Evolutionary conservation across 1,140 invertebrate species (phyloP).

Genomic region (Dryas iulia): DNA sequence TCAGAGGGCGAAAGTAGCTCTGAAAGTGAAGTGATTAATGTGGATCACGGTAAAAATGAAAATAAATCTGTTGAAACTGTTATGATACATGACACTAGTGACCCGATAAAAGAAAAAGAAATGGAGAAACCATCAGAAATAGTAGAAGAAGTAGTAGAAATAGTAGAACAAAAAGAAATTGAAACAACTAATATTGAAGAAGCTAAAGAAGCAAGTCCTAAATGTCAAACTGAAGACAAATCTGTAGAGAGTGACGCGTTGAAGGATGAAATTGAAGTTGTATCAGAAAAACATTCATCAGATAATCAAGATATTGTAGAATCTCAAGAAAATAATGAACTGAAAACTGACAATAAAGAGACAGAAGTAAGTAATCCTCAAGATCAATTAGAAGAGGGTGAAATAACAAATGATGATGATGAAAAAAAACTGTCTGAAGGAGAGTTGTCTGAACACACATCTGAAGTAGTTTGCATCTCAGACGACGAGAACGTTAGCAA

Average conservation of each 20-base stretch:
- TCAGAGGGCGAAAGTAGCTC: slow-evolving; percentile 42
- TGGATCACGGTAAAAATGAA: not conserved
- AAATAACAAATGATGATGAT: slow-evolving; percentile 30
- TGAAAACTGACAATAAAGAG: slow-evolving; percentile 6
- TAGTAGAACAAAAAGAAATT: not conserved
- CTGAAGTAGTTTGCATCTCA: slow-evolving; percentile 56
- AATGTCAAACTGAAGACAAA: not conserved
- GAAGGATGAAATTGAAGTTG: not conserved
- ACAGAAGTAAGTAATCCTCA: not conserved
- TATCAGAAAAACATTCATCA: not conserved
- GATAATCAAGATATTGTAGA: not conserved
- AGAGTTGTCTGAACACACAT: slow-evolving; percentile 46
- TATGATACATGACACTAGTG: not conserved
- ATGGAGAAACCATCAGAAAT: not conserved
- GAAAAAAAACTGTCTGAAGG: slow-evolving; percentile 56
- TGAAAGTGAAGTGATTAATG: not conserved
- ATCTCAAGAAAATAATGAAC: slow-evolving; percentile 2
- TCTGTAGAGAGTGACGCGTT: not conserved
- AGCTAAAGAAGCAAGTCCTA: not conserved
- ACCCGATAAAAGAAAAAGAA: not conserved
- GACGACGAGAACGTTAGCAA: slow-evolving; percentile 60
- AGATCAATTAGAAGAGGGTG: slow-evolving; percentile 21
- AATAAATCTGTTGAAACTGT: not conserved
- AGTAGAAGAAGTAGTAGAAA: too few relatives aligned
- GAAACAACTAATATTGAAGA: not conserved